phyloP scores from a whole-genome alignment of 2,888 invertebrate genomes.

The Tinea trinotella region DNA sequence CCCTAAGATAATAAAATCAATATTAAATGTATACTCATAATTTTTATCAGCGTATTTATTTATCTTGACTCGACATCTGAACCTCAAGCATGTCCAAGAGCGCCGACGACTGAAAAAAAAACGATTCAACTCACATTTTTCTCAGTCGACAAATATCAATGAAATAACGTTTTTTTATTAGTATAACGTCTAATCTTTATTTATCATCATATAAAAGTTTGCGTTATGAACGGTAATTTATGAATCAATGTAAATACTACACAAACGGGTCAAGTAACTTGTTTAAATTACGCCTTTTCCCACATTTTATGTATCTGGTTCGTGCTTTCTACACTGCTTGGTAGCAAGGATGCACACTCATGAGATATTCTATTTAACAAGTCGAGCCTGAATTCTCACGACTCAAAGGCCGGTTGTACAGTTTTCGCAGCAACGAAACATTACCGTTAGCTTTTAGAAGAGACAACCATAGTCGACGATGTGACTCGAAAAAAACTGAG shows the following conservation, averaged over 20 bases:
- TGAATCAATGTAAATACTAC: not conserved
- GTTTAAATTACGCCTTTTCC: not conserved
- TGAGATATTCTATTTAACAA: not conserved
- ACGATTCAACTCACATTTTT: too few relatives aligned
- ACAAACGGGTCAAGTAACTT: not conserved
- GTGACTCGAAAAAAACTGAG: conserved; percentile 29
- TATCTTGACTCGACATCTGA: too few relatives aligned
- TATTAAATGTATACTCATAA: too few relatives aligned
- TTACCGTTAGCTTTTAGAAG: conserved; percentile 49
- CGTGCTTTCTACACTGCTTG: not conserved
- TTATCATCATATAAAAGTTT: too few relatives aligned
- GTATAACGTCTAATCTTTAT: too few relatives aligned
- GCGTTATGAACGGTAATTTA: too few relatives aligned
- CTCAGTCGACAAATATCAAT: too few relatives aligned
- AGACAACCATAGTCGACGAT: conserved; percentile 36
- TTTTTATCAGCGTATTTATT: too few relatives aligned
- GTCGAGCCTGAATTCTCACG: conserved; percentile 11
- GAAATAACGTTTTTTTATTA: too few relatives aligned
- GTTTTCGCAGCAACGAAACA: conserved; percentile 22
- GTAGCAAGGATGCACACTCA: conserved; percentile 12
- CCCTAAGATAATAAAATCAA: too few relatives aligned
- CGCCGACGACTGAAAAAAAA: too few relatives aligned
- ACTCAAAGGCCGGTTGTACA: conserved; percentile 19
- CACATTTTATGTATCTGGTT: not conserved
- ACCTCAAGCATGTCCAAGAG: too few relatives aligned